Evolutionary conservation across 2,888 invertebrate genomes (phyloP).

Genomic region (Antitype chi): DNA sequence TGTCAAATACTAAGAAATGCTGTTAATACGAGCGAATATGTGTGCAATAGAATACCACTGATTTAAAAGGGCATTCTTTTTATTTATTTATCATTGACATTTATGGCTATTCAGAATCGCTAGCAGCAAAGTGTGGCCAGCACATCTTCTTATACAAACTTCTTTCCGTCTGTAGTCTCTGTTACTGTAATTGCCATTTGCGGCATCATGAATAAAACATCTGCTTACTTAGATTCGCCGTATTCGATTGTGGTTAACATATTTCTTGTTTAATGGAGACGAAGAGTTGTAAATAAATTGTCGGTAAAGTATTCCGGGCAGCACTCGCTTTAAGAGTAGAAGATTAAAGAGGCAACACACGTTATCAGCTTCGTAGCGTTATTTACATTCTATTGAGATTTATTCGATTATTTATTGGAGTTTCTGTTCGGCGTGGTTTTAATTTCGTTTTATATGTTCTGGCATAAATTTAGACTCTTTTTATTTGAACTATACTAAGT

Average conservation of each 20-base stretch:
- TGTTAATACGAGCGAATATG: neutral
- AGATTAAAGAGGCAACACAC: conserved; percentile 64
- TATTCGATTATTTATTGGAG: conserved; percentile 53
- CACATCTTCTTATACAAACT: conserved; percentile 55
- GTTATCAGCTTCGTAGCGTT: conserved; percentile 57
- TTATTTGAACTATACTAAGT: neutral
- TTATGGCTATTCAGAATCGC: conserved; percentile 29
- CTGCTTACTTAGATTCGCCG: conserved; percentile 82
- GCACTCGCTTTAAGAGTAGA: conserved; percentile 59
- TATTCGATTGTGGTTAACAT: conserved; percentile 82
- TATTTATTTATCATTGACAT: conserved; percentile 29
- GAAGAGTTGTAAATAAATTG: conserved; percentile 76
- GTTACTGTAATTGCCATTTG: conserved; percentile 86
- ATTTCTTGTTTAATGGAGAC: conserved; percentile 80
- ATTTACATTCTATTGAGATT: conserved; percentile 65
- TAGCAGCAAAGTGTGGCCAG: conserved; percentile 29
- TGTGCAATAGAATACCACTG: neutral
- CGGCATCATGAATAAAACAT: conserved; percentile 85
- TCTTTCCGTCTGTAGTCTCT: conserved; percentile 64
- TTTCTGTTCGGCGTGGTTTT: conserved; percentile 22
- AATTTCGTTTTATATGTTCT: conserved; percentile 24
- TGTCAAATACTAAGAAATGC: neutral
- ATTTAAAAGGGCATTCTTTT: neutral
- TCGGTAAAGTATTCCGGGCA: conserved; percentile 61
- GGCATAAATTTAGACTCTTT: neutral